A percentile compares a stretch with the other conserved stretches of the same genome.
phyloP scores from a whole-genome alignment of 2,888 invertebrate species.

The Nasonovia ribisnigri region DNA sequence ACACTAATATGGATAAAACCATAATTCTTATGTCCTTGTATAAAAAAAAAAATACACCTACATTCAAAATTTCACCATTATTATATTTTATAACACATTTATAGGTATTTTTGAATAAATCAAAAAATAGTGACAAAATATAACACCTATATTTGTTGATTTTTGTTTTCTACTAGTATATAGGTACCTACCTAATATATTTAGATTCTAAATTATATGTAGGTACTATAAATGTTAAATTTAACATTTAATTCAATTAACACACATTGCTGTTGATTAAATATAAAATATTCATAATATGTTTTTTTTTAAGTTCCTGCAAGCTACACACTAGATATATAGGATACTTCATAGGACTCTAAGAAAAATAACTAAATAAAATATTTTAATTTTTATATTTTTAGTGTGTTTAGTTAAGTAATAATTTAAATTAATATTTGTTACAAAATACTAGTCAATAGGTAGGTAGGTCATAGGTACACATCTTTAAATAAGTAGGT shows the following conservation, averaged over 20 bases:
- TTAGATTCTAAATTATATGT: not conserved
- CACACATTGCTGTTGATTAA: not conserved
- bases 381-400: not conserved
- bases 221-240: not conserved
- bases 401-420: not conserved
- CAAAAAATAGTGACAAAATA: not conserved
- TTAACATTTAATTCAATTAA: not conserved
- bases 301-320: not conserved
- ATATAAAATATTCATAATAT: not conserved
- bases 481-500: not conserved
- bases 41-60: slow-evolving; percentile 10
- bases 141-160: too few relatives aligned
- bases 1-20: not conserved
- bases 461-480: too few relatives aligned
- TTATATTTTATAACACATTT: not conserved
- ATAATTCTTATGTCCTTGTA: not conserved
- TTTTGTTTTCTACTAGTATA: not conserved
- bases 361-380: not conserved
- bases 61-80: not conserved
- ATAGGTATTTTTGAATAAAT: not conserved
- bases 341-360: not conserved
- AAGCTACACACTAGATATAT: not conserved
- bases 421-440: not conserved
- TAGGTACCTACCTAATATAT: too few relatives aligned
- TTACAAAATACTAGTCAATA: too few relatives aligned